Evolutionary conservation across 2,888 invertebrate genomes (phyloP).

Genomic region (Drosophila dives): DNA sequence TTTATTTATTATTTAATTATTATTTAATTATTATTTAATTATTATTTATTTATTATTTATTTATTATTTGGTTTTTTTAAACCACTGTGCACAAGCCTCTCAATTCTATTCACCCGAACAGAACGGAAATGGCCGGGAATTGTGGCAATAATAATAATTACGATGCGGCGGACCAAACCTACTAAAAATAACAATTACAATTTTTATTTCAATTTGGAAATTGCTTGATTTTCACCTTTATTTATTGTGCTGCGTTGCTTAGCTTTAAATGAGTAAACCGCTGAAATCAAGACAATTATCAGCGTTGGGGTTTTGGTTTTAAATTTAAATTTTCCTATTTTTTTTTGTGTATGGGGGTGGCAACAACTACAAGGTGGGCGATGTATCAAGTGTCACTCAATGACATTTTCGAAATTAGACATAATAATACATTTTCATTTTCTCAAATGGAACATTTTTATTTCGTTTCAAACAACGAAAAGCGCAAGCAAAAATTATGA

Average conservation of each 20-base stretch:
- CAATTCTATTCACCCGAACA: constrained; percentile 22
- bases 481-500: constrained; percentile 62
- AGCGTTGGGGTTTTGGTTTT: constrained; percentile 18
- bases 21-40: too few relatives aligned
- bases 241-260: constrained; percentile 42
- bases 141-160: constrained; percentile 67
- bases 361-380: constrained; percentile 26
- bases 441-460: constrained; percentile 75
- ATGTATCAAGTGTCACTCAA: constrained; percentile 70
- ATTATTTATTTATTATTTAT: too few relatives aligned
- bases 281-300: constrained; percentile 57
- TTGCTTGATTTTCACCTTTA: constrained; percentile 51
- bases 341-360: constrained; percentile 2
- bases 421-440: constrained; percentile 75
- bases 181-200: constrained; percentile 28
- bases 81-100: constrained; percentile 37
- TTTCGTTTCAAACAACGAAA: constrained; percentile 36
- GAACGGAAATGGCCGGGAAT: constrained; percentile 72
- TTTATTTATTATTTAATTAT: too few relatives aligned
- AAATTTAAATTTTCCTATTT: not conserved
- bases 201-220: constrained; percentile 37
- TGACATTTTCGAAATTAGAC: constrained; percentile 69
- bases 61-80: too few relatives aligned
- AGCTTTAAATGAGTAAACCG: constrained; percentile 47
- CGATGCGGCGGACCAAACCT: constrained; percentile 26